Conservation (phyloP, 1,140 invertebrate genomes). For the Armadillidium nasatum region DNA sequence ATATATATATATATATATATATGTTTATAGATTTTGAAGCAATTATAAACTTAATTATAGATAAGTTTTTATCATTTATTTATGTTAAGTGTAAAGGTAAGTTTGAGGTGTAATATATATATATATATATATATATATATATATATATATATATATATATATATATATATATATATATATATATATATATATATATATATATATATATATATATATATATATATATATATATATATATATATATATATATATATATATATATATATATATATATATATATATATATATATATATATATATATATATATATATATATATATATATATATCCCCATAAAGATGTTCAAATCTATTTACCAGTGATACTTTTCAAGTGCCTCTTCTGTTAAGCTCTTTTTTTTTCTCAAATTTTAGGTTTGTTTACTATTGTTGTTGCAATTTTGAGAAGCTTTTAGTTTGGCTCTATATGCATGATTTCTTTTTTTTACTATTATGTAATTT, state of each 20-base stretch:
- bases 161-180: not conserved
- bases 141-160: not conserved
- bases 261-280: not conserved
- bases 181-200: constrained; percentile 6
- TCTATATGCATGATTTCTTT: too few species aligned
- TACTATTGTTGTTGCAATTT: too few species aligned
- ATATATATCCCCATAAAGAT: not conserved
- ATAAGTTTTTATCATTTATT: too few species aligned
- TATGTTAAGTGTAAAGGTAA: too few species aligned
- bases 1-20: not conserved
- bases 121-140: not conserved
- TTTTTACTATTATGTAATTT: too few species aligned
- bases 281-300: not conserved
- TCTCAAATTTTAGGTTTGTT: too few species aligned
- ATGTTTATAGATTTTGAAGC: not conserved
- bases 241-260: not conserved
- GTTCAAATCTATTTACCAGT: not conserved
- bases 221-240: not conserved
- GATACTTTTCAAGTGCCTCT: too few species aligned
- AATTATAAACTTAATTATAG: too few species aligned
- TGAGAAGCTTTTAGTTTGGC: too few species aligned
- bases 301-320: constrained; percentile 6
- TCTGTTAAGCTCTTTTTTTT: too few species aligned
- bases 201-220: not conserved
- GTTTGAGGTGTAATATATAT: not conserved